These are phyloP conservation scores for Frieseomelitta varia DNA, from an alignment of 1,140 invertebrate genomes.

Conservation along the genomic window DNA sequence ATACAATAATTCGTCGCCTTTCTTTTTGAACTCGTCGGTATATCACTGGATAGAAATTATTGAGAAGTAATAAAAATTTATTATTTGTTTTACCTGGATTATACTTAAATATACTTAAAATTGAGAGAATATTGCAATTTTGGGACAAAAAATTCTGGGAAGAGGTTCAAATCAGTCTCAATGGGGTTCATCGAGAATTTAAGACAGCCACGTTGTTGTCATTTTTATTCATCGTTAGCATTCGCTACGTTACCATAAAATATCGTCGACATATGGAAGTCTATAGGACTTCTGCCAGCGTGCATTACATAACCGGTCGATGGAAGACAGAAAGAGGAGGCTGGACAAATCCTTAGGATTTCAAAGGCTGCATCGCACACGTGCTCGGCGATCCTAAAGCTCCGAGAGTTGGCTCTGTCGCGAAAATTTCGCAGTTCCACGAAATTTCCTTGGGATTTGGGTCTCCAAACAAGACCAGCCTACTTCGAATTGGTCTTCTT, in stretches of 20 bases:
- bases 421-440: conserved; percentile 16
- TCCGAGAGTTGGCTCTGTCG: conserved; percentile 8
- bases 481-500: neutral
- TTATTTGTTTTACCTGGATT: too few relatives aligned
- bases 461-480: neutral
- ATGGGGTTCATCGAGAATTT: neutral
- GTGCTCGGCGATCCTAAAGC: conserved; percentile 42
- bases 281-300: neutral
- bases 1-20: too few relatives aligned
- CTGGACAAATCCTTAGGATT: conserved; percentile 16
- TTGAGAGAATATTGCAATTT: too few relatives aligned
- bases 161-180: too few relatives aligned
- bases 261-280: neutral
- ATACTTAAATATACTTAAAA: too few relatives aligned
- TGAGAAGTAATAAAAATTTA: too few relatives aligned
- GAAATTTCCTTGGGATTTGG: conserved; percentile 18
- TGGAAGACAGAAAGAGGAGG: neutral
- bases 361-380: conserved; percentile 30
- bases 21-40: too few relatives aligned
- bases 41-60: too few relatives aligned
- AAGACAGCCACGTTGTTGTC: neutral
- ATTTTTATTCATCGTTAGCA: neutral
- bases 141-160: too few relatives aligned
- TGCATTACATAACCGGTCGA: conserved; percentile 10
- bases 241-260: neutral